phyloP scores from a whole-genome alignment of 1,140 invertebrate genomes.

The Leptestheria dahalacensis region DNA sequence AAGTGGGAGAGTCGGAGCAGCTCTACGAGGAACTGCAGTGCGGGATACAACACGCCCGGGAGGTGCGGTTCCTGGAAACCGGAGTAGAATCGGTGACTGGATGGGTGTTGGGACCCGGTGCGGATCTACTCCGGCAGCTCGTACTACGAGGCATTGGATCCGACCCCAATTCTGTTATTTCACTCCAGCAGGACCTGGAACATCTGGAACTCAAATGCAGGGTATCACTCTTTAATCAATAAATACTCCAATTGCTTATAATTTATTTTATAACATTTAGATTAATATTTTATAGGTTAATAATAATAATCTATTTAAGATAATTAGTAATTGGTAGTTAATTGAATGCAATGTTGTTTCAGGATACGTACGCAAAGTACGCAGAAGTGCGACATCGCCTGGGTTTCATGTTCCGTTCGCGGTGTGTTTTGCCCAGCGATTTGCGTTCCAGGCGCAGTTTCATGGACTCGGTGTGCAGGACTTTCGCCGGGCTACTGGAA shows the following conservation, averaged over 20 bases:
- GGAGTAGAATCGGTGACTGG: constrained; percentile 50
- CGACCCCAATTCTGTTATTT: constrained; percentile 50
- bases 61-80: constrained; percentile 41
- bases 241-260: background rate
- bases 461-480: constrained; percentile 64
- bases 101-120: constrained; percentile 59
- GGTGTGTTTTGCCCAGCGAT: constrained; percentile 36
- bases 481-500: constrained; percentile 58
- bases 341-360: background rate
- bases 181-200: constrained; percentile 52
- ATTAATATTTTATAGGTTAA: too few species aligned
- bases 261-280: too few species aligned
- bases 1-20: constrained; percentile 12
- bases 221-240: constrained; percentile 33
- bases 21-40: constrained; percentile 14
- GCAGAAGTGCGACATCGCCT: constrained; percentile 56
- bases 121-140: constrained; percentile 42
- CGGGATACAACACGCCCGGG: constrained; percentile 22
- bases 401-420: constrained; percentile 35
- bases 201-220: constrained; percentile 57
- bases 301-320: too few species aligned
- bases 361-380: constrained; percentile 56
- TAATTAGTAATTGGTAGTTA: background rate
- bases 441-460: constrained; percentile 49
- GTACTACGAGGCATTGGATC: constrained; percentile 52